Percentiles rank a stretch among this genome's conserved stretches.
Conservation (phyloP, 2,113 vertebrate genomes). For the Gambusia affinis region DNA sequence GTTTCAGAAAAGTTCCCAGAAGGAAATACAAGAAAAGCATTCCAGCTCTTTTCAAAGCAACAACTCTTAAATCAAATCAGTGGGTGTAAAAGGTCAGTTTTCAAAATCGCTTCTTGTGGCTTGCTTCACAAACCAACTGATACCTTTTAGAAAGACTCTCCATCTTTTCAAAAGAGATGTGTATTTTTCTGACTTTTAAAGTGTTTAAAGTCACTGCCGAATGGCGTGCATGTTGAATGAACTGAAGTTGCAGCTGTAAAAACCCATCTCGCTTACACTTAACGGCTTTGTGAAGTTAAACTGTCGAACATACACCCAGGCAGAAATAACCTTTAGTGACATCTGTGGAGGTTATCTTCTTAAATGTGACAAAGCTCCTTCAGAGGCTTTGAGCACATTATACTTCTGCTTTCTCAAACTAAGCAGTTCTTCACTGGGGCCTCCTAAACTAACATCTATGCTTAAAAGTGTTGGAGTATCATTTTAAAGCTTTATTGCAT, state of each 20-base stretch:
- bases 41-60: too few relatives aligned
- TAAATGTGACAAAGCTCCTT: background rate
- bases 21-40: too few relatives aligned
- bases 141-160: background rate
- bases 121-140: too few relatives aligned
- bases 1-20: too few relatives aligned
- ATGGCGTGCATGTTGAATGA: background rate
- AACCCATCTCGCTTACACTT: background rate
- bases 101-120: background rate
- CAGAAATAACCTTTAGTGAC: conserved; percentile 10
- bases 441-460: background rate
- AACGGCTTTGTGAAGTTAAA: conserved; percentile 7
- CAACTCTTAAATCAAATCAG: too few relatives aligned
- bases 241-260: background rate
- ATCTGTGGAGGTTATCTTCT: conserved; percentile 9
- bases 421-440: background rate
- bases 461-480: background rate
- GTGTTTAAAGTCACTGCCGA: background rate
- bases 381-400: background rate
- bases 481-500: background rate
- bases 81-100: background rate
- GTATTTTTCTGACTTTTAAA: background rate
- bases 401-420: background rate
- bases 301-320: background rate
- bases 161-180: background rate